Evolutionary conservation across 2,113 vertebrate genomes (phyloP), one percentile per base, ranked within the genome.

Genomic region (Natator depressus): DNA sequence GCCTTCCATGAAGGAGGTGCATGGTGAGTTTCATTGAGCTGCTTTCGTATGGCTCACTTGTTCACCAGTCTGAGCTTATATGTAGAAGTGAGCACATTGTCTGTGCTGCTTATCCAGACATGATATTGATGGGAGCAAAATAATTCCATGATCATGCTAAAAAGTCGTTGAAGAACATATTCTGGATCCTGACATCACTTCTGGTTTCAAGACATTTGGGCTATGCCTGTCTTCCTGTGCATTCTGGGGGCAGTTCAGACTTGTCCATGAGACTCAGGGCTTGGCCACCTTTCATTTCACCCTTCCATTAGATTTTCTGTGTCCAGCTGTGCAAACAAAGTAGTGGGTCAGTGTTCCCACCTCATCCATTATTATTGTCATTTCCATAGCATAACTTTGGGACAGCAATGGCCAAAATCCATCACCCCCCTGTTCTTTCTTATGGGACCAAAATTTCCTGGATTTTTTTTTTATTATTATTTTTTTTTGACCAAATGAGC

Each of bases 361-460:
- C 13, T 62, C 59, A 62, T 62, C 59, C 59, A 31, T 62, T 62
- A 35, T 29, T 62, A 2, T 59, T 29, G 29, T 62, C 13, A 31
- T 31, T 62, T 62, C 29, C 59, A 62, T 62, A 62, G 29, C 6
- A 31, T 62, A 29, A 62, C 29, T 62, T 31, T 62, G 59, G 13
- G 59, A 29, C 29, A 62, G 29, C 59, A 62, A 7, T 62, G 12
- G 29, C 59, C 29, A 62, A 62, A 62, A 62, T 62, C 57, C 57
- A 29, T 31, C 13, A 4, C 10, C 1, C 27, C 5, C 17, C 51
- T 19, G 1, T 14, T 31, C 3, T 62, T 31, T 3, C 12, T 55
- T 22, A 47, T 47, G 47, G 47, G 47, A 47, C 47, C 47, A 47
- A 47, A 47, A 47, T 47, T 47, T 47, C 47, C 47, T 42, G 42